These are phyloP conservation scores for Odontothrips loti DNA, from an alignment of 2,888 invertebrate genomes.

Conservation along the genomic window DNA sequence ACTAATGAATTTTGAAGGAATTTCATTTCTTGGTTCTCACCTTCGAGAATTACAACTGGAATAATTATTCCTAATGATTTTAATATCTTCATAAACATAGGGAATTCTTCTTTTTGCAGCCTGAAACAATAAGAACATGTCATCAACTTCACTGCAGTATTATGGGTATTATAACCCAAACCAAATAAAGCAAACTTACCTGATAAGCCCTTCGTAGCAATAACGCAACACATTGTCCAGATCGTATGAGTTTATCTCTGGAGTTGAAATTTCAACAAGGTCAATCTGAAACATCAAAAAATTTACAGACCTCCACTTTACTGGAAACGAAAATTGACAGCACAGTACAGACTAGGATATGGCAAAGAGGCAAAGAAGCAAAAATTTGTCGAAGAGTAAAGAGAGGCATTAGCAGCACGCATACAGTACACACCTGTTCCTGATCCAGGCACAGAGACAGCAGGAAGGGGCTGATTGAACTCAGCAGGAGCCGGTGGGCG, in stretches of 20 bases:
- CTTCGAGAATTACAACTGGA: not conserved
- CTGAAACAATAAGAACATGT: not conserved
- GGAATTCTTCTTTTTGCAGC: not conserved
- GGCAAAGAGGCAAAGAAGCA: not conserved
- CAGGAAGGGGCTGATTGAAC: not conserved
- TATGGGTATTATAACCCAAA: not conserved
- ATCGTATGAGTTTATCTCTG: not conserved
- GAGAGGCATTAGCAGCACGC: too few species aligned
- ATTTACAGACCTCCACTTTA: too few species aligned
- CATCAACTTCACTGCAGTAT: not conserved
- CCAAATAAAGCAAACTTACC: not conserved
- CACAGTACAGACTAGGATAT: not conserved
- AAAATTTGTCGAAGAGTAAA: not conserved
- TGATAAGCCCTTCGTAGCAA: not conserved
- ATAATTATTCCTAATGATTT: not conserved
- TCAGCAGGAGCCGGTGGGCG: not conserved
- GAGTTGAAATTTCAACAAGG: not conserved
- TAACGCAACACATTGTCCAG: not conserved
- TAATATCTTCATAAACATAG: not conserved
- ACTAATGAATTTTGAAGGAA: not conserved
- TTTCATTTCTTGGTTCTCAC: not conserved
- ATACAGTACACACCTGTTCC: not conserved
- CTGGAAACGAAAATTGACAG: not conserved
- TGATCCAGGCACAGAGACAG: not conserved
- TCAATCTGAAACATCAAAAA: not conserved